Conservation (phyloP, 2,888 invertebrate genomes). For the Gandaritis pyraliata region DNA sequence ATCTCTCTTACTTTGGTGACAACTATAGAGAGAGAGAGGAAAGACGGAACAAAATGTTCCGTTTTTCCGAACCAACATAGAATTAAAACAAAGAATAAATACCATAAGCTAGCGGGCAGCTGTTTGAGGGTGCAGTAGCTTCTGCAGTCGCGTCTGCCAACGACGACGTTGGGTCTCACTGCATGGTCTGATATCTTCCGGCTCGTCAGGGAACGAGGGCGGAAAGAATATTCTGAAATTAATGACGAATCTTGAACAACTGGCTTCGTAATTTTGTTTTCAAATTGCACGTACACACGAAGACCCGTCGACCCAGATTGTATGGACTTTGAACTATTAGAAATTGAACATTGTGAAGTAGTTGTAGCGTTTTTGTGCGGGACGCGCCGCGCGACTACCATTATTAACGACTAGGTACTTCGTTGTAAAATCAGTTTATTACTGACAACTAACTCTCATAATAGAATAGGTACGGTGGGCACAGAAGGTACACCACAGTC, state of each 20-base stretch:
- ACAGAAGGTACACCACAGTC: too few relatives aligned
- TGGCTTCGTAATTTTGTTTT: not conserved
- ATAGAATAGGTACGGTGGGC: too few relatives aligned
- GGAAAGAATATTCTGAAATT: slow-evolving; percentile 53
- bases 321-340: too few relatives aligned
- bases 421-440: too few relatives aligned
- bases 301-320: too few relatives aligned
- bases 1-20: not conserved
- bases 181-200: slow-evolving; percentile 53
- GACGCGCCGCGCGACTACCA: too few relatives aligned
- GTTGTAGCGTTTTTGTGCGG: too few relatives aligned
- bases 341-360: too few relatives aligned
- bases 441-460: too few relatives aligned
- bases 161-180: slow-evolving; percentile 65
- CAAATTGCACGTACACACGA: not conserved
- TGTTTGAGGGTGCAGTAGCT: slow-evolving; percentile 49
- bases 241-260: not conserved
- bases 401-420: too few relatives aligned
- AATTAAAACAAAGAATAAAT: not conserved
- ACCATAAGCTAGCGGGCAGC: slow-evolving; percentile 24
- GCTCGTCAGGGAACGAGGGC: slow-evolving; percentile 58
- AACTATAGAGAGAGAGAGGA: not conserved
- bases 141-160: slow-evolving; percentile 66
- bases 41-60: too few relatives aligned
- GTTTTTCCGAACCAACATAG: too few relatives aligned